These are phyloP conservation scores for Lutraria lutraria DNA, from an alignment of 2,888 invertebrate genomes.

Conservation along the genomic window DNA sequence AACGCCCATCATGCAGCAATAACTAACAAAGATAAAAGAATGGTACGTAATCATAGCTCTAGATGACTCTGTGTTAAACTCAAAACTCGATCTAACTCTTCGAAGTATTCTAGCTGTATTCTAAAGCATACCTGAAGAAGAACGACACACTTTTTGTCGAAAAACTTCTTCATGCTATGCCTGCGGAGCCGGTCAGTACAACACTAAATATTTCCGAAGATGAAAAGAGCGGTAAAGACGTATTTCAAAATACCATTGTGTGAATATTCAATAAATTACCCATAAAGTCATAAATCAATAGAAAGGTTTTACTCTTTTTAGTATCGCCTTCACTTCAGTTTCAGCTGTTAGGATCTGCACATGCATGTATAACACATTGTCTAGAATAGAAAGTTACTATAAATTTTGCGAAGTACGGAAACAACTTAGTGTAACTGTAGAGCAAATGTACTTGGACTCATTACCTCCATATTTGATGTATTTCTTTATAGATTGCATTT, in stretches of 20 bases:
- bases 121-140: constrained; percentile 41
- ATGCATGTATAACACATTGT: too few species aligned
- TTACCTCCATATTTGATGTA: too few species aligned
- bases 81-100: constrained; percentile 47
- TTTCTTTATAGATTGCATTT: too few species aligned
- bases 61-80: constrained; percentile 33
- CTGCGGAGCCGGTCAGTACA: neutral
- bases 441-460: too few species aligned
- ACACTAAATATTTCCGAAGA: neutral
- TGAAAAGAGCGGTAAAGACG: neutral
- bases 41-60: constrained; percentile 41
- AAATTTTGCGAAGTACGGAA: too few species aligned
- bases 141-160: constrained; percentile 34
- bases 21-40: constrained; percentile 26
- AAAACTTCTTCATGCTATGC: constrained; percentile 42
- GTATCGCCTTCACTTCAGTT: too few species aligned
- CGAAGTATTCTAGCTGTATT: constrained; percentile 51
- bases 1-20: constrained; percentile 42
- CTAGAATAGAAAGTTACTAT: too few species aligned
- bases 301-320: too few species aligned
- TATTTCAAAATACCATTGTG: neutral
- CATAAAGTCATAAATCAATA: too few species aligned
- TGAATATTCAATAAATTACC: too few species aligned
- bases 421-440: too few species aligned
- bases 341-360: too few species aligned